Base-by-base conservation (phyloP, 2,113 vertebrate species). In the Poeciliopsis retropinna region DNA sequence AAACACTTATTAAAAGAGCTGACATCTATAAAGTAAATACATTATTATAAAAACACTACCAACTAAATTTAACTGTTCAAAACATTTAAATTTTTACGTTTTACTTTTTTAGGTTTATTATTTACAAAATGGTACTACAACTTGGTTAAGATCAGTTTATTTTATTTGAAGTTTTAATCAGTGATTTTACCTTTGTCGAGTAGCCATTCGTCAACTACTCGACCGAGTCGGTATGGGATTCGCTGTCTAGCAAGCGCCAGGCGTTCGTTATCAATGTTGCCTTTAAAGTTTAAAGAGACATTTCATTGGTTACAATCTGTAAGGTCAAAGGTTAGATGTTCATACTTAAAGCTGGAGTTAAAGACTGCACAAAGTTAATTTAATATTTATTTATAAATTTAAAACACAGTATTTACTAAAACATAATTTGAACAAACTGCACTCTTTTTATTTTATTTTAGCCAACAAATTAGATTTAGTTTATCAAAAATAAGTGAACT, bases 211-310 rank as follows among this genome's bases (percentile, higher is more conserved):
- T 99, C 98, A 99, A 99, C 98, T 99, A 99, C 97, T 99, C 98
- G 98, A 98, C 98, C 97, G 95, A 99, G 98, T 96, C 98, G 98
- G 96, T 98, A 99, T 98, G 98, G 98, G 97, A 99, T 99, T 99
- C 98, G 97, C 98, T 99, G 98, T 98, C 98, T 99, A 98, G 98
- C 98, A 97, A 99, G 98, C 98, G 97, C 97, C 98, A 99, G 98
- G 97, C 98, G 98, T 96, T 99, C 97, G 96, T 98, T 99, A 99
- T 99, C 98, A 99, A 96, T 98, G 98, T 97, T 98, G 97, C 98
- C 98, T 99, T 99, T 99, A 98, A 99, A 99, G 98, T 99, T 99
- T 99, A 99, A 98, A 99, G 96, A 99, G 97, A 99, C 97, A 99
- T 99, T 99, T 99, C 98, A 99, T 96, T 97, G 98, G 98, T 99